These are phyloP conservation scores for Calidris pugnax DNA, from an alignment of 2,113 vertebrate genomes.

Conservation along the genomic window DNA sequence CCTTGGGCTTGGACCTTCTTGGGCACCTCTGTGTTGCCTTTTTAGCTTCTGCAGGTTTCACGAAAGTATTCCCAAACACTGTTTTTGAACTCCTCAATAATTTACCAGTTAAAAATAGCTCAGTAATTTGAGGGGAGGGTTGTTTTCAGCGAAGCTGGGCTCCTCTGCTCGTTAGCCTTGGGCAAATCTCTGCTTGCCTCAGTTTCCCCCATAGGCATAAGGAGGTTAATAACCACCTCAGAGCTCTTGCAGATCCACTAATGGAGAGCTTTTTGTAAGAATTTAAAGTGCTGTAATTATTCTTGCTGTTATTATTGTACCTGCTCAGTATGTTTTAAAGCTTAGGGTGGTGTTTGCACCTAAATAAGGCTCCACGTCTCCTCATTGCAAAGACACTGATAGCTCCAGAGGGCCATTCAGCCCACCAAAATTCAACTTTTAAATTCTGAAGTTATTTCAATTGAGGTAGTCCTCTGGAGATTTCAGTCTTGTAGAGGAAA, in stretches of 20 bases:
- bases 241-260: background rate
- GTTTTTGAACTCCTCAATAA: background rate
- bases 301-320: background rate
- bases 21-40: background rate
- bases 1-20: background rate
- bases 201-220: background rate
- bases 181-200: background rate
- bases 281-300: background rate
- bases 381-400: background rate
- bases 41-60: background rate
- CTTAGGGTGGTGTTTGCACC: background rate
- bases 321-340: background rate
- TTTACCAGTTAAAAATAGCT: background rate
- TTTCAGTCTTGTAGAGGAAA: background rate
- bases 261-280: background rate
- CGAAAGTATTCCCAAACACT: background rate
- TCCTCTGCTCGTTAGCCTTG: background rate
- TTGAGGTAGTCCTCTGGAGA: background rate
- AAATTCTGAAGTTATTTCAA: background rate
- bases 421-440: background rate
- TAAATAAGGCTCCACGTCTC: fast-evolving
- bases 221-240: background rate
- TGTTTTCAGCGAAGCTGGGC: background rate
- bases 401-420: background rate
- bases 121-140: background rate